Evolutionary conservation across 2,797 vertebrate genomes (phyloP).

Genomic region (Pogonophryne albipinna): DNA sequence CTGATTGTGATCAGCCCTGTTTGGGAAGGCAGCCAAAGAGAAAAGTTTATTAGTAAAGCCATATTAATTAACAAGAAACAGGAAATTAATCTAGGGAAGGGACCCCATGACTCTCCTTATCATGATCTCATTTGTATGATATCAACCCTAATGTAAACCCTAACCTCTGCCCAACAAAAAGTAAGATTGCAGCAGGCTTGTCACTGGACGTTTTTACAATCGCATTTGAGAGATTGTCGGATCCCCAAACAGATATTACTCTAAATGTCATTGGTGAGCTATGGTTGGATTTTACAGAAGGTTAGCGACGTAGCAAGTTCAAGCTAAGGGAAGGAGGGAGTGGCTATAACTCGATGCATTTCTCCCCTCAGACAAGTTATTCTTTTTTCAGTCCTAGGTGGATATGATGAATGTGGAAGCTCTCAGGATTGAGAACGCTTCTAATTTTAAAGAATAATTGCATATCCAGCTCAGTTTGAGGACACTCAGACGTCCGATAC

Average conservation of each 20-base stretch:
- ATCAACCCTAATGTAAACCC: not conserved
- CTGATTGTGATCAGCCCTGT: slow-evolving; percentile 58
- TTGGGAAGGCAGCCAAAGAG: slow-evolving; percentile 66
- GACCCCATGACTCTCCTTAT: slow-evolving; percentile 43
- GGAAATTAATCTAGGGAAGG: slow-evolving; percentile 59
- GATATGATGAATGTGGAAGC: slow-evolving; percentile 39
- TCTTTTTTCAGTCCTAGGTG: slow-evolving; percentile 39
- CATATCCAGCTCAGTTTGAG: slow-evolving; percentile 50
- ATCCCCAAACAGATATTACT: slow-evolving; percentile 39
- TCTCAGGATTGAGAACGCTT: slow-evolving; percentile 55
- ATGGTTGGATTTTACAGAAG: slow-evolving; percentile 6
- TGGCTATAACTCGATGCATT: not conserved
- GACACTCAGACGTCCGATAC: slow-evolving; percentile 46
- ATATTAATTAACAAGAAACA: slow-evolving; percentile 70
- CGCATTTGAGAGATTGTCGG: slow-evolving; percentile 32
- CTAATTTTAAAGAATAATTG: slow-evolving; percentile 70
- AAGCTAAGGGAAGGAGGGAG: slow-evolving; percentile 18
- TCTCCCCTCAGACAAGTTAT: slow-evolving; percentile 47
- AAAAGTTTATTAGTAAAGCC: slow-evolving; percentile 69
- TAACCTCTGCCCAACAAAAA: slow-evolving; percentile 27
- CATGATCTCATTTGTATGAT: slow-evolving; percentile 47
- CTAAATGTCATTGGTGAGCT: slow-evolving; percentile 45
- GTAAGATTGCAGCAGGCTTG: slow-evolving; percentile 29
- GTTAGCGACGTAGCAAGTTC: slow-evolving; percentile 17
- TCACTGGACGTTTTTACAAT: slow-evolving; percentile 39